phyloP scores from a whole-genome alignment of 2,113 vertebrate genomes.

The Dicaeum eximium region DNA sequence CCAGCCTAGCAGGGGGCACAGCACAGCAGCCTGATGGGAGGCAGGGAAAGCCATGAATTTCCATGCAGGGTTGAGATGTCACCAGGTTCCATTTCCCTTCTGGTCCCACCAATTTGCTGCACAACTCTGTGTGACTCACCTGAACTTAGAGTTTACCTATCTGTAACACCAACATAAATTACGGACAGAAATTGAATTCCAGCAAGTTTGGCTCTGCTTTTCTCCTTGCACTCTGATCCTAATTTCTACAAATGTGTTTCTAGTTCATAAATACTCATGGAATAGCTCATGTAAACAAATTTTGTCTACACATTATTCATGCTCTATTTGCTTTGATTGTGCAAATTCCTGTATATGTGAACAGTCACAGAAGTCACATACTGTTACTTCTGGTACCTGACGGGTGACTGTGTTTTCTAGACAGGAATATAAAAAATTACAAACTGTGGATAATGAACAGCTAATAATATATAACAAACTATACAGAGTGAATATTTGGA shows the following conservation, averaged over 20 bases:
- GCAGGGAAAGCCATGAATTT: background rate
- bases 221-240: conserved; percentile 3
- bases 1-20: too few relatives aligned
- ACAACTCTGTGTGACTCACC: background rate
- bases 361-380: conserved; percentile 9
- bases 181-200: background rate
- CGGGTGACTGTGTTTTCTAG: background rate
- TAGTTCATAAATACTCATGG: conserved; percentile 35
- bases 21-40: background rate
- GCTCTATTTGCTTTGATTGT: conserved; percentile 35
- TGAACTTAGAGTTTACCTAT: background rate
- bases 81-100: background rate
- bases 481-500: background rate
- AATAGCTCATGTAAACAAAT: conserved; percentile 24
- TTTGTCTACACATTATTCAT: conserved; percentile 10
- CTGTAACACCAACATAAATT: background rate
- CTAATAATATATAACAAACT: background rate
- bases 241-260: background rate
- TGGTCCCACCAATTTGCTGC: background rate
- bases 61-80: fast-evolving
- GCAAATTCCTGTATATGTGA: background rate
- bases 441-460: background rate
- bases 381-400: conserved; percentile 7
- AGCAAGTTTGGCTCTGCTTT: background rate
- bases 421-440: background rate